These are phyloP conservation scores for Eupithecia abbreviata DNA, from an alignment of 2,888 invertebrate species.

Conservation along the genomic window DNA sequence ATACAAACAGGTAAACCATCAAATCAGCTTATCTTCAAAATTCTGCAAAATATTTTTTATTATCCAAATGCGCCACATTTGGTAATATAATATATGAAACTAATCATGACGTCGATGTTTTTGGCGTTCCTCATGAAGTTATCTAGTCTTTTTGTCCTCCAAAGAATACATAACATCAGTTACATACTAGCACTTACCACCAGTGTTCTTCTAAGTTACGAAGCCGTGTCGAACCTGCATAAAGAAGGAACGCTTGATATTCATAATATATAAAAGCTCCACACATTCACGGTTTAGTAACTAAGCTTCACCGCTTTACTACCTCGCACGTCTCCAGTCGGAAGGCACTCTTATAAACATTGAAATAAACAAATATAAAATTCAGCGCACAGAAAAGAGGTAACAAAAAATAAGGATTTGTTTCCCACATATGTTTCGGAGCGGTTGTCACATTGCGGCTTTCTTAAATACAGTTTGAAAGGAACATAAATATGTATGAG, in stretches of 20 bases:
- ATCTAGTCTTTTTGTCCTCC: no score
- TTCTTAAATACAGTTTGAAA: slow-evolving; percentile 62
- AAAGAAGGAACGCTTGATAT: background rate
- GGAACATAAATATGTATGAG: slow-evolving; percentile 69
- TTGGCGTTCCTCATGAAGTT: no score
- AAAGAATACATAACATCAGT: no score
- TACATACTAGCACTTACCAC: no score
- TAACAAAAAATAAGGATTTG: slow-evolving; percentile 59
- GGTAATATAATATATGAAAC: no score
- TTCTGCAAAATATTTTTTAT: no score
- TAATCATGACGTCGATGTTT: no score
- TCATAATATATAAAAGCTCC: background rate
- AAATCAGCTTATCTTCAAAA: no score
- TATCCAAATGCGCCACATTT: no score
- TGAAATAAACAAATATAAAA: slow-evolving; percentile 56
- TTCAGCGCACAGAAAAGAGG: slow-evolving; percentile 39
- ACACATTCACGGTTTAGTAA: background rate
- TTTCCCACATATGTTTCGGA: slow-evolving; percentile 55
- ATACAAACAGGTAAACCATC: no score
- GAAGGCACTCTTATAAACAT: slow-evolving; percentile 38
- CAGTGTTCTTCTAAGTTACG: background rate
- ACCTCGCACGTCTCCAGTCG: background rate
- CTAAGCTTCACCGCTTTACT: background rate
- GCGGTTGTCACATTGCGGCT: slow-evolving; percentile 57
- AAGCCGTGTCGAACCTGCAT: background rate